Conservation (phyloP, 1,140 invertebrate species). For the Anastrepha obliqua region DNA sequence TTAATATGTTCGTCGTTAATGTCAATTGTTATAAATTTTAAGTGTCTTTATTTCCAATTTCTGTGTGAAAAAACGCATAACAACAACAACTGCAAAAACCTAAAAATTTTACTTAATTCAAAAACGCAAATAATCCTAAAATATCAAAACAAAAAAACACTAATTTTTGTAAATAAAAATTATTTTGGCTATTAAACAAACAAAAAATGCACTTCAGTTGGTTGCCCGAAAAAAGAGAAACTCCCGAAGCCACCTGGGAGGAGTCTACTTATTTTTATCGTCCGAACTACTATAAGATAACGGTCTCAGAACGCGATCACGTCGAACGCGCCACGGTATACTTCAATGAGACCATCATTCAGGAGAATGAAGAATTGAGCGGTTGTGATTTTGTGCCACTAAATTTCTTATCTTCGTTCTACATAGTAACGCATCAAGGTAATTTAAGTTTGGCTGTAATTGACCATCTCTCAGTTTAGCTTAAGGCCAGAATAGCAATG, state of each 20-base stretch:
- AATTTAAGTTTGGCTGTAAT: constrained; percentile 44
- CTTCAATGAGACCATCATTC: constrained; percentile 74
- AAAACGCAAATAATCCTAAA: constrained; percentile 55
- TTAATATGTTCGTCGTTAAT: constrained; percentile 38
- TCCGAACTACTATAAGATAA: constrained; percentile 74
- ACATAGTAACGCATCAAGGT: constrained; percentile 81
- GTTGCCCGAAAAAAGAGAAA: constrained; percentile 67
- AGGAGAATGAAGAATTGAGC: constrained; percentile 72
- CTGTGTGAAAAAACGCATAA: constrained; percentile 51
- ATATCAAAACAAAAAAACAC: constrained; percentile 47
- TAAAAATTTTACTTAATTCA: constrained; percentile 46
- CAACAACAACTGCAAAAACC: constrained; percentile 19
- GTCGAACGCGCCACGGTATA: constrained; percentile 77
- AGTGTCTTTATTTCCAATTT: constrained; percentile 73
- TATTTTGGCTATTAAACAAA: constrained; percentile 52
- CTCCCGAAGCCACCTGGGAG: constrained; percentile 73
- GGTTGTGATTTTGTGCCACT: constrained; percentile 76
- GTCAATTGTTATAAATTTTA: constrained; percentile 71
- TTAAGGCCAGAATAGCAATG: no score
- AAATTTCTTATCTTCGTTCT: constrained; percentile 78
- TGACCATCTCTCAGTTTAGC: no score
- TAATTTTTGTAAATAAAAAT: constrained; percentile 24
- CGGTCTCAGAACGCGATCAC: constrained; percentile 79
- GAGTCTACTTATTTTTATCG: constrained; percentile 75
- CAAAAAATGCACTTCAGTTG: constrained; percentile 73